Conservation (phyloP, 1,140 invertebrate genomes). For the Galendromus occidentalis region DNA sequence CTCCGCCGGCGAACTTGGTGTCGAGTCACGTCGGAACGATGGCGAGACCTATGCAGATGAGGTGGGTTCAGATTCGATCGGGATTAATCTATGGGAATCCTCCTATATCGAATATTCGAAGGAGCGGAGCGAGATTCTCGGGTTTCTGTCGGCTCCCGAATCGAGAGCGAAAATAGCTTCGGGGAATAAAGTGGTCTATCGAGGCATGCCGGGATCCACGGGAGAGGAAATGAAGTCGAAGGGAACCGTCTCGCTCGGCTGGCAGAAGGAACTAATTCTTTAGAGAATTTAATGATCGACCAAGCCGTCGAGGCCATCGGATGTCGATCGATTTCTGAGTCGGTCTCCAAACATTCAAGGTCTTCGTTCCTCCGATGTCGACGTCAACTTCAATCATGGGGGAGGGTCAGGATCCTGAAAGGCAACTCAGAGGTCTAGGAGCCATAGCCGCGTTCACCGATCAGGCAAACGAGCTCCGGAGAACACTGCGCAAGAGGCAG, state of each 20-base stretch:
- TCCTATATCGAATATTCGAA: too few relatives aligned
- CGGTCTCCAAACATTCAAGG: neutral
- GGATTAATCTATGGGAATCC: neutral
- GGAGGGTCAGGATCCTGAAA: slow-evolving; percentile 1
- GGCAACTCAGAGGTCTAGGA: neutral
- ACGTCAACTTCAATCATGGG: neutral
- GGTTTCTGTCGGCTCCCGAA: too few relatives aligned
- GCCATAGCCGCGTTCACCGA: neutral
- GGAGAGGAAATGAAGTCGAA: too few relatives aligned
- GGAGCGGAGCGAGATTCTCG: too few relatives aligned
- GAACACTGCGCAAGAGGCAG: too few relatives aligned
- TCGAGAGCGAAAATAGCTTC: too few relatives aligned
- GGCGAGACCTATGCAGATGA: neutral
- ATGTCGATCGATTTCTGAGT: neutral
- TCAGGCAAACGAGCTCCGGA: too few relatives aligned
- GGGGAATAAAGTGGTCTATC: too few relatives aligned
- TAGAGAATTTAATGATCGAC: too few relatives aligned
- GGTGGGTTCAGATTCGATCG: neutral
- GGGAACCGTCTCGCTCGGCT: too few relatives aligned
- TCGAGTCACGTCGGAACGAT: slow-evolving; percentile 25
- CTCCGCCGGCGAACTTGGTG: neutral
- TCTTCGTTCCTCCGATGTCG: neutral
- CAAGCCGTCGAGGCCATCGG: neutral
- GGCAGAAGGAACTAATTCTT: too few relatives aligned
- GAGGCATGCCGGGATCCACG: too few relatives aligned